Evolutionary conservation across 2,888 invertebrate species (phyloP).

Genomic region (Zonitis immaculata): DNA sequence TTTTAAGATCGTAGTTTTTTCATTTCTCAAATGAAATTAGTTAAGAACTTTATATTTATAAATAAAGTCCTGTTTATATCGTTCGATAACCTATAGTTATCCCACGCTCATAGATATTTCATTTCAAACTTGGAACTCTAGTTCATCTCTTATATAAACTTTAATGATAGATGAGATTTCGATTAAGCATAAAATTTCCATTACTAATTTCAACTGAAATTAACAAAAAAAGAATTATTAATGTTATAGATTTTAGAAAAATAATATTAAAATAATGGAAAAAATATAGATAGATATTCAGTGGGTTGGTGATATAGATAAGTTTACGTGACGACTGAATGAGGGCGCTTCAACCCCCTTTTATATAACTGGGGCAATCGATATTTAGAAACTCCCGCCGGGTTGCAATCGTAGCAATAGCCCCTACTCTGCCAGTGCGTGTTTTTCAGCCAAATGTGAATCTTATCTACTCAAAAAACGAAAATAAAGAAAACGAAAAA

Average conservation of each 20-base stretch:
- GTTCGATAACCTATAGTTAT: neutral
- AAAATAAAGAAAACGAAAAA: no score
- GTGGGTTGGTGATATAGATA: conserved; percentile 27
- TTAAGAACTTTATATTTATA: neutral
- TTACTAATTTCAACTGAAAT: no score
- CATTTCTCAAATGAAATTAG: neutral
- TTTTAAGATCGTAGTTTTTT: neutral
- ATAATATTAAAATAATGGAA: neutral
- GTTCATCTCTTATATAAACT: neutral
- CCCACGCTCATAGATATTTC: neutral
- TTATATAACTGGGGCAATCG: conserved; percentile 63
- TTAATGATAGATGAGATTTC: neutral
- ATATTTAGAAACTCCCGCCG: conserved; percentile 48
- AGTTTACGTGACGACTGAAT: conserved; percentile 39
- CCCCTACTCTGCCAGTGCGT: conserved; percentile 46
- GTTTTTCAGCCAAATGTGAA: conserved; percentile 42
- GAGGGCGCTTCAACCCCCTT: conserved; percentile 48
- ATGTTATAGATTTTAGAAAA: neutral
- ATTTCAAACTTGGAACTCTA: neutral
- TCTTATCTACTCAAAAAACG: conserved; percentile 30
- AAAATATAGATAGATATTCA: conserved; percentile 14
- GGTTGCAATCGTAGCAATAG: conserved; percentile 41
- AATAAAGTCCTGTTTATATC: neutral
- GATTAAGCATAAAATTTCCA: no score
- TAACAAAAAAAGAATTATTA: neutral